Base-by-base conservation (phyloP, 35 echinoderm and acorn worm species). In the Diadema setosum region DNA sequence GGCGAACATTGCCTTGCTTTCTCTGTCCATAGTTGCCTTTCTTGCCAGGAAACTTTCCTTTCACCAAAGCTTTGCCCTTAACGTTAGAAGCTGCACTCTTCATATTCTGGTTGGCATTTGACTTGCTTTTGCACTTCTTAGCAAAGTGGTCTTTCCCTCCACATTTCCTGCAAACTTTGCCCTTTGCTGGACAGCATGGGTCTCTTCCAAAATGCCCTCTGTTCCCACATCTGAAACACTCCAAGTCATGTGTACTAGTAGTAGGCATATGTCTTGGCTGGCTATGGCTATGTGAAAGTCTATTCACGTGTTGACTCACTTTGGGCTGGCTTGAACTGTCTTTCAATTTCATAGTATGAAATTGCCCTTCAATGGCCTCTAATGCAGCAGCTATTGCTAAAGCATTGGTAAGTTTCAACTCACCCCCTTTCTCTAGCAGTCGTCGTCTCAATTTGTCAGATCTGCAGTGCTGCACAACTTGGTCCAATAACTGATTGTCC, bases 71-170 rank as follows among this genome's bases (percentile, higher is more conserved):
- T 21, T 8, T 45, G 32, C 42, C n/a, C n/a, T 8, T 45, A 29
- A 17, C n/a, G n/a, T n/a, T n/a, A n/a, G n/a, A n/a, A n/a, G n/a
- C n/a, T n/a, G n/a, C n/a, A n/a, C n/a, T n/a, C n/a, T n/a, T n/a
- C n/a, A n/a, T n/a, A n/a, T n/a, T n/a, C n/a, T n/a, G n/a, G n/a
- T n/a, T 52, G 7, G 43, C 5, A 25, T 1, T 52, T 24, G 43
- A 9, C 24, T 27, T 18, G 36, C 25, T 49, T 33, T 49, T 82
- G 44, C 80, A 82, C 45, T 46, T 49, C 80, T 1, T 49, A 2
- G 42, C 39, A 52, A 82, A 82, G 45, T 82, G 80, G 80, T 82
- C 25, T 45, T 49, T 1, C 4, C 80, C 80, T 49, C 80, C 80
- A 52, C 80, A 82, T 82, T 42, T 7, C 55, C 24, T 45, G 55